Conservation (phyloP, 2,888 invertebrate genomes). For the Galeruca laticollis region DNA sequence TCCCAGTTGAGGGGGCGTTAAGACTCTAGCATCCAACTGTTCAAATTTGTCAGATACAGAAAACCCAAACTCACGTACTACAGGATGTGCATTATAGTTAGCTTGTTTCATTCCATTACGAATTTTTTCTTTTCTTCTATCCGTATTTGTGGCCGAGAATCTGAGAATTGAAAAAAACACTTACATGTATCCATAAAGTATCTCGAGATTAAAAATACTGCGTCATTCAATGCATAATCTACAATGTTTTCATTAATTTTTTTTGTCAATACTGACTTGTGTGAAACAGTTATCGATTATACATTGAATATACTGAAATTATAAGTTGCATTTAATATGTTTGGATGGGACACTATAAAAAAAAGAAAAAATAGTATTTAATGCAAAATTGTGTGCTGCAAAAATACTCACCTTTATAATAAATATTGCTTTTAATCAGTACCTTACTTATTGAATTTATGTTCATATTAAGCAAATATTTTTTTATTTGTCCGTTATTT, state of each 20-base stretch:
- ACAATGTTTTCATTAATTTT: too few relatives aligned
- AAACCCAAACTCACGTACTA: constrained; percentile 85
- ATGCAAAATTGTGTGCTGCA: too few relatives aligned
- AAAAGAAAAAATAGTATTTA: too few relatives aligned
- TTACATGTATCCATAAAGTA: constrained; percentile 1
- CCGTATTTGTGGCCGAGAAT: constrained; percentile 85
- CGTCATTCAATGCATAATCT: neutral
- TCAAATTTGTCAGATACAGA: constrained; percentile 81
- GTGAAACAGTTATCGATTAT: too few relatives aligned
- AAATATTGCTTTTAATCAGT: too few relatives aligned
- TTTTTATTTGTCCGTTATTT: neutral
- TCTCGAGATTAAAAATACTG: neutral
- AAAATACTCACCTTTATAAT: too few relatives aligned
- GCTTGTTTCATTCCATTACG: constrained; percentile 63
- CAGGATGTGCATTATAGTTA: constrained; percentile 66
- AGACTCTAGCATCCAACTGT: constrained; percentile 81
- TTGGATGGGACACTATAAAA: too few relatives aligned
- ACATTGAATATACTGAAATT: too few relatives aligned
- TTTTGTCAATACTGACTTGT: neutral
- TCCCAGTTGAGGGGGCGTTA: constrained; percentile 80
- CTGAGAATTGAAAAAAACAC: neutral
- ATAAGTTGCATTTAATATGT: too few relatives aligned
- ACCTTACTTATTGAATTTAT: too few relatives aligned
- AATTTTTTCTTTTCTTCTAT: constrained; percentile 83
- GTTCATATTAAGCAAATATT: constrained; percentile 33